phyloP scores from a whole-genome alignment of 2,888 invertebrate species.

The Gasteruption jaculator region DNA sequence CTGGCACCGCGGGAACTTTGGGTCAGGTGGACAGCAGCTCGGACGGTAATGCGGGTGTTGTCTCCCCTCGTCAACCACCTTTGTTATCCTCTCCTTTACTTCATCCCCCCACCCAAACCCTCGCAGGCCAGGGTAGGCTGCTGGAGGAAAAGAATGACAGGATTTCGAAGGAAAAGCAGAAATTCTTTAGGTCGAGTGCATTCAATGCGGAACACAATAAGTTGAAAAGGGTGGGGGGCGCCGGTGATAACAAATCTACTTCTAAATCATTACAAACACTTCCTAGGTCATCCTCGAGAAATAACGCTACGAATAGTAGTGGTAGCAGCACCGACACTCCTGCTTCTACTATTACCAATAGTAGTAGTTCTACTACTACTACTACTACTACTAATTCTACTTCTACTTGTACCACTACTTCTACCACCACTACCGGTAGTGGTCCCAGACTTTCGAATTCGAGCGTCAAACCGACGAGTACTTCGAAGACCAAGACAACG shows the following conservation, averaged over 20 bases:
- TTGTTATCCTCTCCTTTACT: constrained; percentile 50
- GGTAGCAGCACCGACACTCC: too few relatives aligned
- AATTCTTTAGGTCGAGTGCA: constrained; percentile 77
- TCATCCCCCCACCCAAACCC: constrained; percentile 43
- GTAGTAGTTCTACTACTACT: too few relatives aligned
- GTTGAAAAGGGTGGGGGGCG: constrained; percentile 44
- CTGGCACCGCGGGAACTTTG: constrained; percentile 29
- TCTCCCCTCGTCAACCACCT: constrained; percentile 51
- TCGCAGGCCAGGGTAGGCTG: constrained; percentile 50
- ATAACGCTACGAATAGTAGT: too few relatives aligned
- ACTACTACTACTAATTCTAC: too few relatives aligned
- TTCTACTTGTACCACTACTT: too few relatives aligned
- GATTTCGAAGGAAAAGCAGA: constrained; percentile 84
- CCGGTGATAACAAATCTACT: constrained; percentile 34
- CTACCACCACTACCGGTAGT: too few relatives aligned
- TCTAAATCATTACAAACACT: too few relatives aligned
- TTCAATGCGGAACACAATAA: constrained; percentile 64
- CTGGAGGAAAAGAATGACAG: constrained; percentile 65
- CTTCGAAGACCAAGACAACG: constrained; percentile 13
- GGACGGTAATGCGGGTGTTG: constrained; percentile 55
- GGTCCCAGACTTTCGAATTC: too few relatives aligned
- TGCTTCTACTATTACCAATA: too few relatives aligned
- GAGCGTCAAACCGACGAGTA: too few relatives aligned
- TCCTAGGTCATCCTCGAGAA: too few relatives aligned
- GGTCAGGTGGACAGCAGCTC: constrained; percentile 52